These are phyloP conservation scores for Callipepla squamata DNA, from an alignment of 2,113 vertebrate species.

Conservation along the genomic window DNA sequence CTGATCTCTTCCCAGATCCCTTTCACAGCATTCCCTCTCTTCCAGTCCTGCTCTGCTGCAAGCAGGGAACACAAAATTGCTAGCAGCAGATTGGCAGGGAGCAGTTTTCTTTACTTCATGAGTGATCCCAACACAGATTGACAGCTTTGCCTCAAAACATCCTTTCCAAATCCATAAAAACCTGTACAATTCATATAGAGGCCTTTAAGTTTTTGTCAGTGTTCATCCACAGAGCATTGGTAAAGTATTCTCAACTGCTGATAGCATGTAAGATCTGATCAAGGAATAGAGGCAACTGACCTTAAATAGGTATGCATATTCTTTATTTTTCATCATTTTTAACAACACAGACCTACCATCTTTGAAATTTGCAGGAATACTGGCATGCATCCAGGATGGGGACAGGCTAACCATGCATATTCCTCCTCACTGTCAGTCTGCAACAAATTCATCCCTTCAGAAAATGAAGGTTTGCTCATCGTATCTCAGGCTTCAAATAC, in stretches of 20 bases:
- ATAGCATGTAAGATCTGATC: background rate
- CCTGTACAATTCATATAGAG: background rate
- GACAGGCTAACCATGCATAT: fast-evolving
- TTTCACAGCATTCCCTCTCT: fast-evolving
- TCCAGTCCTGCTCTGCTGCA: background rate
- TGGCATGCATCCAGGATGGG: background rate
- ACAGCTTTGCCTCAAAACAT: background rate
- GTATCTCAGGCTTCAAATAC: background rate
- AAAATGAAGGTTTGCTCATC: background rate
- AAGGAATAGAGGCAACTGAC: background rate
- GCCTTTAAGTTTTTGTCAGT: background rate
- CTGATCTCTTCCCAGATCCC: fast-evolving
- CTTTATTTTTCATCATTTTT: background rate
- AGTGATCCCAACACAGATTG: background rate
- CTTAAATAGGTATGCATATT: background rate
- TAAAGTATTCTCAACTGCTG: background rate
- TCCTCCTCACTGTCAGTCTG: background rate
- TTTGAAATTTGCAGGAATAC: fast-evolving
- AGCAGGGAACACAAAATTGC: background rate
- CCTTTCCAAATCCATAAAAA: background rate
- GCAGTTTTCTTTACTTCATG: background rate
- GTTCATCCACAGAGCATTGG: background rate
- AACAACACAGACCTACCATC: background rate
- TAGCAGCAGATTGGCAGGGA: background rate
- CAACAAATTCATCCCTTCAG: background rate